Base-by-base conservation (phyloP, 2,797 vertebrate genomes). In the Netta rufina region DNA sequence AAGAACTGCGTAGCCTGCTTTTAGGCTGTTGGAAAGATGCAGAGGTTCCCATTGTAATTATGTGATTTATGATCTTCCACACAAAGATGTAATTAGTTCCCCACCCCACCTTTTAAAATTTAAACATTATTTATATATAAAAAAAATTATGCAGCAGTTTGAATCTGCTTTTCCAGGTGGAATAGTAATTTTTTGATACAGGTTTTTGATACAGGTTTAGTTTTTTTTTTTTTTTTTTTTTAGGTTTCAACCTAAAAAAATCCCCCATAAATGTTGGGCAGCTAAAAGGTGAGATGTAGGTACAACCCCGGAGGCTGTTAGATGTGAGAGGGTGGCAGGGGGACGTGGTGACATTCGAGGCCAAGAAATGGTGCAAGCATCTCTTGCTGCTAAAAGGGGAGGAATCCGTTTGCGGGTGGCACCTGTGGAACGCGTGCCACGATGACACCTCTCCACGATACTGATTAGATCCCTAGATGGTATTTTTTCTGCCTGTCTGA, bases 21-120 rank as follows among this genome's bases (percentile, higher is more conserved):
- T 94, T 97, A 97, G 97, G 43, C 72, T 84, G 92, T 43, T 75
- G 91, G 94, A 84, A 81, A 92, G 96, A 98, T 97, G 97, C 95
- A 85, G 65, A 95, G 95, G 97, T 87, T 95, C 97, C 90, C 95
- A 81, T 97, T 97, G 96, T 98, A 98, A 98, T 97, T 96, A 97
- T 90, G 98, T 98, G 98, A 98, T 98, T 98, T 98, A 98, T 98
- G 97, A 96, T 96, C 97, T 98, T 95, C 96, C 94, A 92, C 80
- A 94, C 85, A 73, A 87, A 97, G 96, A 98, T 97, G 96, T 98
- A 98, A 98, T 98, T 98, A 98, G 97, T 30, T 10, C 8, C 25
- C 13, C 43, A 43, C 87, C 33, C 64, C 24, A 13, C 24, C 14
- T 38, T 70, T 75, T 41, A 88, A 94, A 97, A 90, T 72, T 75